Evolutionary conservation across 2,797 vertebrate genomes (phyloP).

Genomic region (Acrocephalus scirpaceus): DNA sequence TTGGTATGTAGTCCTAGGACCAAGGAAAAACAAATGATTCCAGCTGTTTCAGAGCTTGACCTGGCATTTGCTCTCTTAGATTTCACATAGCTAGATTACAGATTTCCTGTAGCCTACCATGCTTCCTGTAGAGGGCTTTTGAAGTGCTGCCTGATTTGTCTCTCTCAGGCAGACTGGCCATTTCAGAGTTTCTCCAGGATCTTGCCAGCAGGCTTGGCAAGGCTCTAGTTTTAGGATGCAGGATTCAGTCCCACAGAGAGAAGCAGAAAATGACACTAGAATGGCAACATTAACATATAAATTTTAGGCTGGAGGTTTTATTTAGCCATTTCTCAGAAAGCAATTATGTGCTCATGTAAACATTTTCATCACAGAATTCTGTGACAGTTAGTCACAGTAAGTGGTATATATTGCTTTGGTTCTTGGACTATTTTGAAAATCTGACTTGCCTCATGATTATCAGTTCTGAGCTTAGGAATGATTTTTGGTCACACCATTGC

Average conservation of each 20-base stretch:
- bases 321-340: not conserved
- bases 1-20: not conserved
- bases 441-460: not conserved
- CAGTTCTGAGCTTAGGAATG: not conserved
- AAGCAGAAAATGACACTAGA: not conserved
- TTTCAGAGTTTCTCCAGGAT: not conserved
- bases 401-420: not conserved
- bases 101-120: not conserved
- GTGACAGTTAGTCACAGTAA: not conserved
- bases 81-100: not conserved
- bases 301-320: not conserved
- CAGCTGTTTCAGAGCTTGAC: not conserved
- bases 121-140: not conserved
- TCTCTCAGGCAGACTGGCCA: not conserved
- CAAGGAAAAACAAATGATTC: not conserved
- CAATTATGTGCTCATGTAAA: not conserved
- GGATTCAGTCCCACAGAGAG: fast-evolving
- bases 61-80: not conserved
- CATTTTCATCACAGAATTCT: not conserved
- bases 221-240: not conserved
- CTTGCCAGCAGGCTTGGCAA: not conserved
- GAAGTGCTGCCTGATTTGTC: not conserved
- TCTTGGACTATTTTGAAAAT: not conserved
- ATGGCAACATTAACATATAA: not conserved
- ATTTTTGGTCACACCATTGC: not conserved